Evolutionary conservation across 2,888 invertebrate genomes (phyloP), one percentile per base, ranked within the genome.

Genomic region (Gortyna flavago): DNA sequence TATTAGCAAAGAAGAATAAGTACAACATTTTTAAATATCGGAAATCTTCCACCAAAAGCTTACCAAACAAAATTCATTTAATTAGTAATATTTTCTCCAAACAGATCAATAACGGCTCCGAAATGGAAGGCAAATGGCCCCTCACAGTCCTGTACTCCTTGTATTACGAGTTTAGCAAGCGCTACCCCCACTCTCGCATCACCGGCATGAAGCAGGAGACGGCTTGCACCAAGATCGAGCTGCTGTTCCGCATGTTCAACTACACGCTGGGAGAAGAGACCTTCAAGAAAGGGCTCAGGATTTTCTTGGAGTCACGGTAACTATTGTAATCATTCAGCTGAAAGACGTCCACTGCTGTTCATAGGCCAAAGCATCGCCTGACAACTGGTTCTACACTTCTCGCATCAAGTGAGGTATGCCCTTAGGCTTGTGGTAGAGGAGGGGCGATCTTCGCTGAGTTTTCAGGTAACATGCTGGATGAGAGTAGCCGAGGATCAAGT

Each of bases 211-310:
- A 97, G 90, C 97, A 97, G 87, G 98, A 98, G 92, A 98, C 98
- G 0, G 97, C 97, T 0, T 97, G 98, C 54, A 97, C 97, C 6
- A 98, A 98, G 95, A 98, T 98, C 2, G 98, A 98, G 91, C 93
- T 98, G 57, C 96, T 99, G 18, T 98, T 99, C 93, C 97, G 99
- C 48, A 99, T 99, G 99, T 97, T 99, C 91, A 98, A 98, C 91
- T 98, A 98, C 88, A 98, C 98, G 0, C 95, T 99, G 13, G 98
- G 99, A 6, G 97, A 97, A 75, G 96, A 97, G 0, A 97, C 98
- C 0, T 99, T 99, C 92, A 97, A 97, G 90, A 97, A 97, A 66
- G 99, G 98, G 4, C 93, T 98, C 77, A 97, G 97, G 88, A 97
- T 97, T 88, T 98, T 98, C 90, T 97, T 98, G 90, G 96, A 97